These are phyloP conservation scores for Leptopilina syphax DNA, from an alignment of 2,888 invertebrate species.

Conservation along the genomic window DNA sequence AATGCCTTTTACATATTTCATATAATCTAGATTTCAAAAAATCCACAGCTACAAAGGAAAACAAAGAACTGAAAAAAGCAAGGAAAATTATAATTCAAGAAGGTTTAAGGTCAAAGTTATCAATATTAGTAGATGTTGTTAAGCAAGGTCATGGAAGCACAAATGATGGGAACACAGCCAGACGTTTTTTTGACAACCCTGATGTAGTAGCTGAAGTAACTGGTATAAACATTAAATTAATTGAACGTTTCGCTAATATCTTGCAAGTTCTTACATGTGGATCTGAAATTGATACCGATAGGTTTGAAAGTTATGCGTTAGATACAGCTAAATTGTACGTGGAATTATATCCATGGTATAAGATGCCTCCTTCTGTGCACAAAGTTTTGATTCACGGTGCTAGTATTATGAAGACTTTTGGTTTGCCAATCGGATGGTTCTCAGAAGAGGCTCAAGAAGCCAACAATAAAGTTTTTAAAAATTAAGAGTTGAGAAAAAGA, in stretches of 20 bases:
- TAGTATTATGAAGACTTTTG: not conserved
- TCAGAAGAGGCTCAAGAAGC: no score
- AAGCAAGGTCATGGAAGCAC: slow-evolving; percentile 21
- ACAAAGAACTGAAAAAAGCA: no score
- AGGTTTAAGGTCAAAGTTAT: no score
- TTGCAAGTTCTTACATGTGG: not conserved
- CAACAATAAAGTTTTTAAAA: no score
- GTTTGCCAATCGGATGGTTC: not conserved
- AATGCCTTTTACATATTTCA: no score
- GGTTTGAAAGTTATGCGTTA: not conserved
- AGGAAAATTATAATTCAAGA: no score
- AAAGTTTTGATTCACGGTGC: not conserved
- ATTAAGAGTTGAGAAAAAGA: no score
- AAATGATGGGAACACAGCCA: slow-evolving; percentile 3
- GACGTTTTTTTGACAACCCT: slow-evolving; percentile 27
- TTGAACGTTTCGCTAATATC: not conserved
- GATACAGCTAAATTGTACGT: not conserved
- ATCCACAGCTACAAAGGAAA: no score
- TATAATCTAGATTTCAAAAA: no score
- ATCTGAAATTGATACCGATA: not conserved
- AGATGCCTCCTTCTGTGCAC: not conserved
- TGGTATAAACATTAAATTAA: not conserved
- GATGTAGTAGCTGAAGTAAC: slow-evolving; percentile 1
- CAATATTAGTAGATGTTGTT: not conserved
- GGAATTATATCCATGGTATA: not conserved